A percentile compares a stretch with the other conserved stretches of the same genome.
Evolutionary conservation across 2,888 invertebrate genomes (phyloP).

Genomic region (Endotricha flammealis): DNA sequence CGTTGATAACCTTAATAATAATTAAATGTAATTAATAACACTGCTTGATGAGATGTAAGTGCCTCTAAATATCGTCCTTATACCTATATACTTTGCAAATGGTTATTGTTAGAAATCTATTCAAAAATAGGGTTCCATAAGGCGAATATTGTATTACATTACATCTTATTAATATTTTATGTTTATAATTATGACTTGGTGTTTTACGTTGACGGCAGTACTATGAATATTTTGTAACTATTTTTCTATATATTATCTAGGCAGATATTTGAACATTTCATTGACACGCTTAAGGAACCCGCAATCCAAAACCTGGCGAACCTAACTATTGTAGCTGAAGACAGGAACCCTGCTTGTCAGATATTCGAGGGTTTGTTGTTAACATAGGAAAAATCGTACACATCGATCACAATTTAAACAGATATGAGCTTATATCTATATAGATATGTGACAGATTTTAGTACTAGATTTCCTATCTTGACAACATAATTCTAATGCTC

Average conservation of each 20-base stretch:
- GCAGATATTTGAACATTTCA: conserved; percentile 6
- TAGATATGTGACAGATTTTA: conserved; percentile 19
- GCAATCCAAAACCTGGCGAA: conserved; percentile 7
- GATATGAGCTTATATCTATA: no score
- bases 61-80: no score
- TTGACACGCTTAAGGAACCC: conserved; percentile 20
- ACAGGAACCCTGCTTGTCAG: conserved; percentile 72
- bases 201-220: conserved; percentile 13
- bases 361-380: conserved; percentile 62
- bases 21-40: no score
- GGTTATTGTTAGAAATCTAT: not conserved
- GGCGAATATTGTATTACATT: conserved; percentile 4
- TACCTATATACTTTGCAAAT: not conserved
- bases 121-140: conserved; percentile 16
- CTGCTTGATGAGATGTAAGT: no score
- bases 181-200: conserved; percentile 4
- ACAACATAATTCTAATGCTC: conserved; percentile 67
- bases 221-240: not conserved
- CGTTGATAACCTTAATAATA: no score
- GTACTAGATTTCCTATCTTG: conserved; percentile 36
- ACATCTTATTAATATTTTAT: not conserved
- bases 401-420: conserved; percentile 12
- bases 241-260: not conserved
- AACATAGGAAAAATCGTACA: conserved; percentile 32
- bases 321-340: conserved; percentile 62